Evolutionary conservation across 1,140 invertebrate species (phyloP).

Genomic region (Drosophila burlai): DNA sequence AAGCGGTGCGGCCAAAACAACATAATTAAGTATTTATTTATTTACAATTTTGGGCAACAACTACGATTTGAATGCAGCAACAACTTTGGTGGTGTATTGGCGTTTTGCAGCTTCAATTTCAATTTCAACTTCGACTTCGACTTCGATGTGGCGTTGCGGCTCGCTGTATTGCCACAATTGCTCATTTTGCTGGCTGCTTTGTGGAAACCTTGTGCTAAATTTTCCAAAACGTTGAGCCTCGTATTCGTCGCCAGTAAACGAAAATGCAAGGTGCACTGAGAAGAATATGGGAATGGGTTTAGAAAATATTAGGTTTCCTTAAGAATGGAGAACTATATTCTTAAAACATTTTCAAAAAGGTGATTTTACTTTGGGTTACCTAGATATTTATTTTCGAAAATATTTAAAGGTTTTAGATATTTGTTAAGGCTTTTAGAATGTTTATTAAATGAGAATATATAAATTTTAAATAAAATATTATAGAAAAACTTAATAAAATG

Average conservation of each 20-base stretch:
- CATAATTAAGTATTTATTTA: conserved; percentile 84
- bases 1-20: conserved; percentile 72
- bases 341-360: no score
- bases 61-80: conserved; percentile 47
- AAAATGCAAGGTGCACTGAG: conserved; percentile 30
- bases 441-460: not conserved
- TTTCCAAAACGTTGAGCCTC: conserved; percentile 79
- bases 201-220: conserved; percentile 80
- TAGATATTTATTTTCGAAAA: no score
- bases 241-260: conserved; percentile 53
- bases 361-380: no score
- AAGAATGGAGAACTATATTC: no score
- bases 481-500: no score
- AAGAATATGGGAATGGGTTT: no score
- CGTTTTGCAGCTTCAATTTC: conserved; percentile 71
- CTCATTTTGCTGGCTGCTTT: conserved; percentile 74
- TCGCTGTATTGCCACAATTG: conserved; percentile 74
- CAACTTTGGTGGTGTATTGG: conserved; percentile 28
- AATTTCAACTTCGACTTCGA: conserved; percentile 56
- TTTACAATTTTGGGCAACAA: conserved; percentile 82
- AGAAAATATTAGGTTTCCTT: no score
- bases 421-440: not conserved
- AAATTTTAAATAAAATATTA: not conserved
- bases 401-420: not conserved
- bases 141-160: conserved; percentile 21